phyloP scores from a whole-genome alignment of 2,888 invertebrate genomes.

The Megastigmus dorsalis region DNA sequence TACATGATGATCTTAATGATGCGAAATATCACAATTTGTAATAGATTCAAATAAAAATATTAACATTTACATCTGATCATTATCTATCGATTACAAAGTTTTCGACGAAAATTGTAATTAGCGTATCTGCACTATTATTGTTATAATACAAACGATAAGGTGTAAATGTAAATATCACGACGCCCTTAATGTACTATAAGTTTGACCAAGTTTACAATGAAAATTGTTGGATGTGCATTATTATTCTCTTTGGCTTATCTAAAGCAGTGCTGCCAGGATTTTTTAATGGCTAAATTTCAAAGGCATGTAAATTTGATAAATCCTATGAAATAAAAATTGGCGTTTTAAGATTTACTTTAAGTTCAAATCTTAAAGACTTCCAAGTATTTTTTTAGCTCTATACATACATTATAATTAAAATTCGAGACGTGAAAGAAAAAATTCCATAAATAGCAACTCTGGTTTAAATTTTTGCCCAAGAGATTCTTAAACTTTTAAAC shows the following conservation, averaged over 20 bases:
- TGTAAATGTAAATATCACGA: slow-evolving; percentile 51
- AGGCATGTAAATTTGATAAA: slow-evolving; percentile 4
- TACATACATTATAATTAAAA: too few relatives aligned
- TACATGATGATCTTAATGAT: slow-evolving; percentile 19
- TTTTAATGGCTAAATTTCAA: neutral
- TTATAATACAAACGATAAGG: slow-evolving; percentile 49
- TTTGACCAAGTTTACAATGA: slow-evolving; percentile 37
- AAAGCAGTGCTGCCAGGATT: slow-evolving; percentile 37
- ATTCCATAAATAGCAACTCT: slow-evolving; percentile 30
- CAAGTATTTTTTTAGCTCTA: too few relatives aligned
- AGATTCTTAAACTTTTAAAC: slow-evolving; percentile 41
- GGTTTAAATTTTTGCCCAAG: slow-evolving; percentile 38
- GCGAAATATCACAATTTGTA: slow-evolving; percentile 31
- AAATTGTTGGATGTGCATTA: slow-evolving; percentile 20
- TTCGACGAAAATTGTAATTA: slow-evolving; percentile 14
- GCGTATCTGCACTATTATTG: slow-evolving; percentile 17
- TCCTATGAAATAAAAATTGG: neutral
- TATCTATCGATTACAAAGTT: slow-evolving; percentile 44
- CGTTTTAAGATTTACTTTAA: neutral
- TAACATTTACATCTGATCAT: slow-evolving; percentile 34
- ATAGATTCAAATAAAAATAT: slow-evolving; percentile 35
- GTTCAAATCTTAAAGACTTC: too few relatives aligned
- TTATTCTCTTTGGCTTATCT: slow-evolving; percentile 39
- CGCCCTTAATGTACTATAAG: slow-evolving; percentile 32
- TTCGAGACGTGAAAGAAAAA: neutral